A percentile compares a stretch with the other conserved stretches of the same genome.
Evolutionary conservation across 1,140 invertebrate genomes (phyloP).

Genomic region (Drosophila fuyamai): DNA sequence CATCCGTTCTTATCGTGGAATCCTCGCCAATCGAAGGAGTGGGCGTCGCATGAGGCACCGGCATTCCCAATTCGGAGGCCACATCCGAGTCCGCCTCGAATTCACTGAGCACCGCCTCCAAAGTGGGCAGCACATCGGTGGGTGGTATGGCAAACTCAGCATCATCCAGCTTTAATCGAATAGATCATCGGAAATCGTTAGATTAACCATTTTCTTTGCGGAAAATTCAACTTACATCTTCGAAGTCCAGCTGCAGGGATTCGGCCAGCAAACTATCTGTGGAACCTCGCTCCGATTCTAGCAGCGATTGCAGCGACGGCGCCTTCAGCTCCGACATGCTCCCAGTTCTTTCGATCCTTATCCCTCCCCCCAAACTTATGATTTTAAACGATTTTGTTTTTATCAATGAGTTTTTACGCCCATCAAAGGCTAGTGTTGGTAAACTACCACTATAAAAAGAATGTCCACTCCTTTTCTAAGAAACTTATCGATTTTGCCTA

Average conservation of each 20-base stretch:
- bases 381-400: slow-evolving; percentile 37
- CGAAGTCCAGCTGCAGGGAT: slow-evolving; percentile 87
- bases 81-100: slow-evolving; percentile 87
- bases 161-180: slow-evolving; percentile 89
- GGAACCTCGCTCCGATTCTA: slow-evolving; percentile 89
- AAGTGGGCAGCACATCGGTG: slow-evolving; percentile 90
- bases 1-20: slow-evolving; percentile 55
- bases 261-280: slow-evolving; percentile 87
- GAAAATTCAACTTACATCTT: slow-evolving; percentile 86
- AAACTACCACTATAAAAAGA: neutral
- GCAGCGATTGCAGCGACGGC: slow-evolving; percentile 86
- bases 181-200: neutral
- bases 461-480: slow-evolving; percentile 4
- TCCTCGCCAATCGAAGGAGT: slow-evolving; percentile 84
- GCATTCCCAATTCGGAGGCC: slow-evolving; percentile 85
- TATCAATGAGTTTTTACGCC: slow-evolving; percentile 69
- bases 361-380: slow-evolving; percentile 13
- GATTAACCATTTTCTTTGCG: neutral
- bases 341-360: slow-evolving; percentile 14
- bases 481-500: neutral
- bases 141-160: slow-evolving; percentile 93
- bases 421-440: slow-evolving; percentile 43
- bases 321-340: slow-evolving; percentile 86
- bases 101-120: slow-evolving; percentile 94
- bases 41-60: slow-evolving; percentile 85